Base-by-base conservation (phyloP, 2,888 invertebrate species). In the Macrophya annulata region DNA sequence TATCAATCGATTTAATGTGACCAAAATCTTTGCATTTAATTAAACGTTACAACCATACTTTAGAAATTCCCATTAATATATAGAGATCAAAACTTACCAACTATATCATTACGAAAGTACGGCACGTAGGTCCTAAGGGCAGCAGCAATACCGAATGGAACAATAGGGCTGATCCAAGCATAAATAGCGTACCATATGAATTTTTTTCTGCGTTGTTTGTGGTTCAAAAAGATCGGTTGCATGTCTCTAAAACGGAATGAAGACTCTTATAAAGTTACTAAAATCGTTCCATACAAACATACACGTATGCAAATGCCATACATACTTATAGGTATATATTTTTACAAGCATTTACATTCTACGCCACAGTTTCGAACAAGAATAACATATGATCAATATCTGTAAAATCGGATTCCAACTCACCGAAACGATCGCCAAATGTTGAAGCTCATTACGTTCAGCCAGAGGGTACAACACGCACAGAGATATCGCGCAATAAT, bases 401-500 rank as follows among this genome's bases (percentile, higher is more conserved):
- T 59, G 65, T 37, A 31, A 15, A 71, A 40, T 43, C n/a, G 43
- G 9, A 45, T 45, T 12, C 5, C 1, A 8, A 74, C 74, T 74
- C 25, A 74, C 74, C 74, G n/a, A 74, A 74, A 74, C 25, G 74
- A 21, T 48, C 48, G 43, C 45, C 74, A 74, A 43, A 74, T 74
- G 45, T 74, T 43, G 21, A 74, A 74, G 25, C 74, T 74, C 74
- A 74, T 74, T 0, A 74, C 45, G 45, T 43, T 74, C 25, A 74
- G 48, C 74, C 74, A 74, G 4, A 74, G 15, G 21, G 48, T 43
- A 48, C 45, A 74, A 48, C 12, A 21, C 10, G 6, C 25, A 40
- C 17, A 17, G 25, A 31, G 40, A 48, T 48, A 97, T 93, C 97
- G 96, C 77, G 96, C 95, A 89, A 96, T 94, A 93, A 62, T 62